Conservation (phyloP, 1,140 invertebrate genomes). For the Zaprionus gabonicus region DNA sequence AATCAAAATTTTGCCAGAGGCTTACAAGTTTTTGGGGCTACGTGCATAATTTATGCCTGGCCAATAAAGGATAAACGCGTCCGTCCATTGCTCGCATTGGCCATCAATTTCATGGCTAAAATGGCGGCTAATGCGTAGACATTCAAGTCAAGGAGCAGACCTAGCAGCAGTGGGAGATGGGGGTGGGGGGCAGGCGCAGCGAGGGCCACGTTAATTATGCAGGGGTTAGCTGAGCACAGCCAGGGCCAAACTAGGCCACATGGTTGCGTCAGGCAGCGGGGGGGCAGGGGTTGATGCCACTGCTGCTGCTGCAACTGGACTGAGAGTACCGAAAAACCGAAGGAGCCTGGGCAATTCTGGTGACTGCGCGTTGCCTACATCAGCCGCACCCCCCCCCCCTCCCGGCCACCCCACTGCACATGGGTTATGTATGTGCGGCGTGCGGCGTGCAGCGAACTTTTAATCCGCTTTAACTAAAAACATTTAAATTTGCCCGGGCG, state of each 20-base stretch:
- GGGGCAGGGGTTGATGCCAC: slow-evolving; percentile 8
- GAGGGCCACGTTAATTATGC: slow-evolving; percentile 73
- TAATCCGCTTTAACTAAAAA: slow-evolving; percentile 82
- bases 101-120: slow-evolving; percentile 73
- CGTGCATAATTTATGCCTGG: slow-evolving; percentile 69
- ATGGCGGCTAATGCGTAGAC: slow-evolving; percentile 62
- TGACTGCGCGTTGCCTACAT: slow-evolving; percentile 13
- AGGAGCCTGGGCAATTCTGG: slow-evolving; percentile 11
- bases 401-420: slow-evolving; percentile 36
- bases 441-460: slow-evolving; percentile 69
- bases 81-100: slow-evolving; percentile 39
- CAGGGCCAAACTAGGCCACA: slow-evolving; percentile 78
- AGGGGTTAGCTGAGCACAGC: slow-evolving; percentile 73
- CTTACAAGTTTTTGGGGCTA: slow-evolving; percentile 69
- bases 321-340: slow-evolving; percentile 10
- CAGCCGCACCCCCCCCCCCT: not conserved
- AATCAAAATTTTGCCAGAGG: slow-evolving; percentile 73
- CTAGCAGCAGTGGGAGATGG: slow-evolving; percentile 12
- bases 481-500: slow-evolving; percentile 74
- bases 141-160: slow-evolving; percentile 31
- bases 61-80: slow-evolving; percentile 68
- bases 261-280: slow-evolving; percentile 54
- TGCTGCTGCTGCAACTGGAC: slow-evolving; percentile 19
- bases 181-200: slow-evolving; percentile 32
- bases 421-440: slow-evolving; percentile 78